Percentiles rank a stretch among this genome's conserved stretches.
These are phyloP conservation scores for Platyrinchus mystaceus DNA, from an alignment of 2,797 vertebrate species.

Conservation along the genomic window DNA sequence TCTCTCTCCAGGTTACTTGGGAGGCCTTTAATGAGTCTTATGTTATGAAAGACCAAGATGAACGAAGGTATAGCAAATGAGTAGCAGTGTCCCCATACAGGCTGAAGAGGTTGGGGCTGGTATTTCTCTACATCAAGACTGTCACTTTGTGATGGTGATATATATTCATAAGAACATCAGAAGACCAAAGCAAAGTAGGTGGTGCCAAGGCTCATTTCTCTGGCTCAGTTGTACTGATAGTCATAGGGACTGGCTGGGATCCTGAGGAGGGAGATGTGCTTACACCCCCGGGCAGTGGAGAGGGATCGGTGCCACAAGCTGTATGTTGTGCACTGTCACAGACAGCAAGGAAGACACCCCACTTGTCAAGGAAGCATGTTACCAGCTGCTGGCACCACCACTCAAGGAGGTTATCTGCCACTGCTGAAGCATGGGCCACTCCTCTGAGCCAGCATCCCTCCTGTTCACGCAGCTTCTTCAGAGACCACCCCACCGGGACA, in stretches of 20 bases:
- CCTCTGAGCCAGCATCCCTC: not conserved
- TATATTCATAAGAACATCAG: not conserved
- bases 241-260: not conserved
- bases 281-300: accelerated
- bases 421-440: not conserved
- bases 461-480: accelerated
- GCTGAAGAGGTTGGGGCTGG: not conserved
- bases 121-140: not conserved
- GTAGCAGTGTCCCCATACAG: not conserved
- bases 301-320: not conserved
- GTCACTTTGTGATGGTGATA: not conserved
- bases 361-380: not conserved
- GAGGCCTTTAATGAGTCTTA: not conserved
- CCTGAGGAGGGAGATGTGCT: not conserved
- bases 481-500: not conserved
- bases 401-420: accelerated
- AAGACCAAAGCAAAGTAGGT: not conserved
- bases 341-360: not conserved
- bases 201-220: not conserved
- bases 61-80: not conserved
- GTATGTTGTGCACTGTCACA: too few relatives aligned
- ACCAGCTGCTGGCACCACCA: not conserved
- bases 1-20: not conserved
- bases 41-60: not conserved
- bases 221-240: not conserved